A percentile compares a stretch with the other conserved stretches of the same genome.
These are phyloP conservation scores for Apeltes quadracus DNA, from an alignment of 2,113 vertebrate genomes.

Conservation along the genomic window DNA sequence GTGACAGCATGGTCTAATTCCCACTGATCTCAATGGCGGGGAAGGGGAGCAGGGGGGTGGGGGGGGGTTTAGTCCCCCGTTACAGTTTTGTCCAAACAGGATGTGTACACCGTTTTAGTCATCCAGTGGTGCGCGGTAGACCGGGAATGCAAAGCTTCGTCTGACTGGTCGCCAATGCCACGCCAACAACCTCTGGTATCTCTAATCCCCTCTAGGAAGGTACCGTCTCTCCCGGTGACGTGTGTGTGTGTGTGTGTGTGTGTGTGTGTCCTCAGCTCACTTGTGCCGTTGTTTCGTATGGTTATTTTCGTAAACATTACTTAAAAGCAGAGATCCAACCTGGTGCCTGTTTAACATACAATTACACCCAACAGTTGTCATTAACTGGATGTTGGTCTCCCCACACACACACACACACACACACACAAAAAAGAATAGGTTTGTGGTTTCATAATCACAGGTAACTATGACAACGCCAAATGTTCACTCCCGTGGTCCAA, in stretches of 20 bases:
- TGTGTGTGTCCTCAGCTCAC: conserved; percentile 8
- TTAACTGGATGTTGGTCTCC: conserved; percentile 56
- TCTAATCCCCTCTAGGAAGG: background rate
- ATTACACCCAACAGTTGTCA: conserved; percentile 60
- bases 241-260: conserved; percentile 13
- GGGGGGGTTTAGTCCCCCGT: background rate
- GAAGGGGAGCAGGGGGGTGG: too few relatives aligned
- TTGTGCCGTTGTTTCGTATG: conserved; percentile 2
- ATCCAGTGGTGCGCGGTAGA: background rate
- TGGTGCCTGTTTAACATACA: conserved; percentile 43
- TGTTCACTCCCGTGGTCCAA: background rate
- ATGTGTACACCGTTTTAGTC: conserved; percentile 2
- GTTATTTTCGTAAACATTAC: conserved; percentile 58
- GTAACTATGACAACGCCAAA: conserved; percentile 14
- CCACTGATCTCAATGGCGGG: conserved; percentile 7
- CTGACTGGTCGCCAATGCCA: background rate
- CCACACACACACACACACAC: too few relatives aligned
- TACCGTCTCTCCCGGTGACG: background rate
- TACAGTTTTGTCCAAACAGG: conserved; percentile 5
- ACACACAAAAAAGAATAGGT: conserved; percentile 40
- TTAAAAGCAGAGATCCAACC: conserved; percentile 42
- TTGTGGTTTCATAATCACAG: conserved; percentile 38
- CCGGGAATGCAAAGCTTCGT: background rate
- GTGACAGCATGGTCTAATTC: conserved; percentile 37
- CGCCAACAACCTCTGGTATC: background rate